Percentiles rank a stretch among this genome's conserved stretches.
Evolutionary conservation across 2,797 vertebrate genomes (phyloP).

Genomic region (Rachycentron canadum): DNA sequence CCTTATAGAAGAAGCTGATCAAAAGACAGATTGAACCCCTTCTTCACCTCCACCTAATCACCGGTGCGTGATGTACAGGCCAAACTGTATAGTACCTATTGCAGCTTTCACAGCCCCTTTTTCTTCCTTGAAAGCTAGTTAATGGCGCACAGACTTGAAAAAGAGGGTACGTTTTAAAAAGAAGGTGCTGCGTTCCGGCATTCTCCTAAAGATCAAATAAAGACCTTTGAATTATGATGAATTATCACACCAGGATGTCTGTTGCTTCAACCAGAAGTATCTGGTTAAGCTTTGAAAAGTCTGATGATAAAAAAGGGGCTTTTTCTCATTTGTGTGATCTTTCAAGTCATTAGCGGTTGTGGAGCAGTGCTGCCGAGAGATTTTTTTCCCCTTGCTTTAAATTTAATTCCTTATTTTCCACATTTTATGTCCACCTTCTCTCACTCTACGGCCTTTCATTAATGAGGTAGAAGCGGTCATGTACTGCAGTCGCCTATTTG

Average conservation of each 20-base stretch:
- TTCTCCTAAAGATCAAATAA: slow-evolving; percentile 68
- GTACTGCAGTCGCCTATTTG: not conserved
- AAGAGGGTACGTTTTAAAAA: slow-evolving; percentile 47
- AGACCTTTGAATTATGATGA: slow-evolving; percentile 64
- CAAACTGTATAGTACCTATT: slow-evolving; percentile 12
- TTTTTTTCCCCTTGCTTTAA: slow-evolving; percentile 36
- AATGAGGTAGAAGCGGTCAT: slow-evolving; percentile 35
- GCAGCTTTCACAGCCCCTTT: slow-evolving; percentile 18
- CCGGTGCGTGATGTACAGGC: not conserved
- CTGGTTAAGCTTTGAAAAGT: slow-evolving; percentile 56
- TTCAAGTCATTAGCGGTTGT: slow-evolving; percentile 57
- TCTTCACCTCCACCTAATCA: slow-evolving; percentile 13
- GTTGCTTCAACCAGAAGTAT: slow-evolving; percentile 34
- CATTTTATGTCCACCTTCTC: slow-evolving; percentile 26
- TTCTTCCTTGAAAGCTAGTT: slow-evolving; percentile 19
- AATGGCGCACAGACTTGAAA: slow-evolving; percentile 50
- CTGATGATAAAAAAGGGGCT: slow-evolving; percentile 18
- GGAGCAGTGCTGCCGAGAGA: slow-evolving; percentile 36
- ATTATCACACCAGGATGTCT: slow-evolving; percentile 49
- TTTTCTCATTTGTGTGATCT: slow-evolving; percentile 55
- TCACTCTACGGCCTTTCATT: slow-evolving; percentile 25
- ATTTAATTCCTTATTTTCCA: slow-evolving; percentile 10
- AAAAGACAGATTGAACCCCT: slow-evolving; percentile 25
- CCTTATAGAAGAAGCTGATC: slow-evolving; percentile 7
- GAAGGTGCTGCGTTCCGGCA: slow-evolving; percentile 50